Evolutionary conservation across 2,888 invertebrate genomes (phyloP), one percentile per base, ranked within the genome.

Genomic region (Dolichopus griseipennis): DNA sequence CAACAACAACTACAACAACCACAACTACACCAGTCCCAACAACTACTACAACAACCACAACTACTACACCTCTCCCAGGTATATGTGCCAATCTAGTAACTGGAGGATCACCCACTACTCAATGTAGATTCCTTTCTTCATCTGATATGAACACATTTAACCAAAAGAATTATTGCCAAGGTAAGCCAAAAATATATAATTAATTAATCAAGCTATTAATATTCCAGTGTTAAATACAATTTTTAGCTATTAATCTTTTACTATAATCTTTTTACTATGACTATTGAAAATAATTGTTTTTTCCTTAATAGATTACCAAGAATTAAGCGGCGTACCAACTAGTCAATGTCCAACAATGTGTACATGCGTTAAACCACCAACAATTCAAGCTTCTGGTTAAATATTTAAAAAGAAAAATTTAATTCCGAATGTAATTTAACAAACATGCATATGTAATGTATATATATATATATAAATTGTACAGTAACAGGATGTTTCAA

Each of bases 401-500:
- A 52, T 18, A 18, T 52, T 12, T 52, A 15, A 4, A 18, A 18
- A 52, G 8, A 9, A 2, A 41, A 12, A 41, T 41, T 12, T 41
- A 41, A 41, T 27, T 27, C 5, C 27, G 41, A 41, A 41, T 41
- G 15, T 41, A 41, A 12, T 2, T 41, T 9, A 12, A 41, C 15
- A 41, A 12, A 41, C 15, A 41, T 41, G 8, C n/a, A 52, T 52
- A 52, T 52, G 2, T 18, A 52, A 12, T 52, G 6, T 52, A 52
- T 52, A 52, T 52, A 52, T 52, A 52, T 12, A 52, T 52, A 52
- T 52, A 18, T 18, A 52, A 18, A 52, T 52, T 52, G 52, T 52
- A 52, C 18, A 52, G 52, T 52, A 52, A 52, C 52, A 52, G 52
- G 18, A 52, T 52, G 52, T 52, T 52, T 52, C 52, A 52, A 52